phyloP scores from a whole-genome alignment of 2,888 invertebrate genomes.

The Acleris laterana region DNA sequence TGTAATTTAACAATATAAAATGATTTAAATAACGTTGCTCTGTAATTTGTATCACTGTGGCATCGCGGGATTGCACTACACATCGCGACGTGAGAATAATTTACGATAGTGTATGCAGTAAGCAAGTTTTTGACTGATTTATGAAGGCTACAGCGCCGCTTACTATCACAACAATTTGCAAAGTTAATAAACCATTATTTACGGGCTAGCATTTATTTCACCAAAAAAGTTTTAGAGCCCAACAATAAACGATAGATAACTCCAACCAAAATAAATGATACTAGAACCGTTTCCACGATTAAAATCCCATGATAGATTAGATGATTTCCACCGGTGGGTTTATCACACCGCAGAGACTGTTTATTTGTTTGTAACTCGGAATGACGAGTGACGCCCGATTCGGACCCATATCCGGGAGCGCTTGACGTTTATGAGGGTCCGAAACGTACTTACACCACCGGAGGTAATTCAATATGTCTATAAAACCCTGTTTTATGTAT shows the following conservation, averaged over 20 bases:
- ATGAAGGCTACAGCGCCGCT: slow-evolving; percentile 13
- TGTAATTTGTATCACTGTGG: slow-evolving; percentile 14
- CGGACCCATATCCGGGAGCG: slow-evolving; percentile 67
- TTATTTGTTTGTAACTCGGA: slow-evolving; percentile 54
- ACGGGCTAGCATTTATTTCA: neutral
- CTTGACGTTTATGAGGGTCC: slow-evolving; percentile 80
- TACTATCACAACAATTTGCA: neutral
- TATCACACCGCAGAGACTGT: slow-evolving; percentile 34
- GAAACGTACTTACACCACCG: slow-evolving; percentile 53
- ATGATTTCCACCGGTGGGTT: slow-evolving; percentile 30
- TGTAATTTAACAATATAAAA: no score
- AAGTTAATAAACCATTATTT: neutral
- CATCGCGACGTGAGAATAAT: slow-evolving; percentile 31
- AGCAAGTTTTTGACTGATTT: slow-evolving; percentile 37
- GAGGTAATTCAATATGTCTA: slow-evolving; percentile 70
- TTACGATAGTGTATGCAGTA: slow-evolving; percentile 35
- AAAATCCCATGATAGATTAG: slow-evolving; percentile 35
- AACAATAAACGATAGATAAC: neutral
- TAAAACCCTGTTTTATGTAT: slow-evolving; percentile 53
- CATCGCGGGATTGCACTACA: slow-evolving; percentile 21
- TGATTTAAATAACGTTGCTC: neutral
- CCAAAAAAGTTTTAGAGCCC: no score
- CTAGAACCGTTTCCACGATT: slow-evolving; percentile 25
- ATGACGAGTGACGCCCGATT: slow-evolving; percentile 65
- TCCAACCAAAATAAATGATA: slow-evolving; percentile 10